A percentile compares a stretch with the other conserved stretches of the same genome.
These are phyloP conservation scores for Xiphydria camelus DNA, from an alignment of 2,888 invertebrate genomes.

Conservation along the genomic window DNA sequence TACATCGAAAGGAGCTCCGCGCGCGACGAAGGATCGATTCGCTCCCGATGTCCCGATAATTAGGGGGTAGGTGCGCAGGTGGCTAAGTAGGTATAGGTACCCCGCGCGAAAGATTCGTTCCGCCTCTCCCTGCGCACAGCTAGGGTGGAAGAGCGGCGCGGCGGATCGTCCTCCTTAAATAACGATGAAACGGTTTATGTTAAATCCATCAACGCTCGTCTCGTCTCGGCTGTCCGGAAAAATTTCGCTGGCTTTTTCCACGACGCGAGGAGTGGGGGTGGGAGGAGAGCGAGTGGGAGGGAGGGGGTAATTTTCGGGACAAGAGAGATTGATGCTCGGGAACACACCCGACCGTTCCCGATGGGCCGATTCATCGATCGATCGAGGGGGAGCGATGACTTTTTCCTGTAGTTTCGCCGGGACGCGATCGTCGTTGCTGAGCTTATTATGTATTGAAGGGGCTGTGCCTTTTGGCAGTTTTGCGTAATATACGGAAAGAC, in stretches of 20 bases:
- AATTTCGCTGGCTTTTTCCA: conserved; percentile 11
- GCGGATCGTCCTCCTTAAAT: conserved; percentile 9
- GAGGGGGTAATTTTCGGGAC: not conserved
- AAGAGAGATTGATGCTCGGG: not conserved
- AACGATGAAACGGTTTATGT: conserved; percentile 18
- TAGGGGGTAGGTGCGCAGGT: conserved; percentile 11
- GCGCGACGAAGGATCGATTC: conserved; percentile 4
- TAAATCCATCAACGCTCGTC: conserved; percentile 17
- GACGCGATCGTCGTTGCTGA: too few relatives aligned
- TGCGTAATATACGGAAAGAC: too few relatives aligned
- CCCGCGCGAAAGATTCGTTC: conserved; percentile 12
- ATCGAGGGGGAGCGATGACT: conserved; percentile 24
- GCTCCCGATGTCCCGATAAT: conserved; percentile 13
- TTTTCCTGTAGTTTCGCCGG: too few relatives aligned
- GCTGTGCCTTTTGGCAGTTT: too few relatives aligned
- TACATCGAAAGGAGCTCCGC: too few relatives aligned
- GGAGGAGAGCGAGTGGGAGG: not conserved
- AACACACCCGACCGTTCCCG: not conserved
- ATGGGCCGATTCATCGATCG: conserved; percentile 11
- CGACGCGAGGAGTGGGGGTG: not conserved
- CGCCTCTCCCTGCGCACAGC: too few relatives aligned
- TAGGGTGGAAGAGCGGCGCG: not conserved
- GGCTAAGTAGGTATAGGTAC: conserved; percentile 13
- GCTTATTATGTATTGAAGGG: too few relatives aligned
- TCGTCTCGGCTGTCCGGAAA: conserved; percentile 11